These are phyloP conservation scores for Petrophora chlorosata DNA, from an alignment of 2,888 invertebrate genomes.

Conservation along the genomic window DNA sequence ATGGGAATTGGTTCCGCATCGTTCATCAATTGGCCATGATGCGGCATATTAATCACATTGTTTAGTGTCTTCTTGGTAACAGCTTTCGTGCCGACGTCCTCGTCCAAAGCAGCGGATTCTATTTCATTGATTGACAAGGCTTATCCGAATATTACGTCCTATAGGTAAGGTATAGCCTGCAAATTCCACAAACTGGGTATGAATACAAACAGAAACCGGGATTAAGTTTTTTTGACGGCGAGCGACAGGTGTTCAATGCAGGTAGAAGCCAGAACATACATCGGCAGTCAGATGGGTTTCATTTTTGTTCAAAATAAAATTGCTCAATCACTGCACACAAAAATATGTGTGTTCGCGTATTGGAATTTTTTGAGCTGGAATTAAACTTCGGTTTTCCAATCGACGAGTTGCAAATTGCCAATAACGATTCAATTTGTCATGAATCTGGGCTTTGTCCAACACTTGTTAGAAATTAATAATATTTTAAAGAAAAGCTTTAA, in stretches of 20 bases:
- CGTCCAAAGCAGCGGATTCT: no score
- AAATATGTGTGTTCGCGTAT: conserved; percentile 34
- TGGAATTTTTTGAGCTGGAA: conserved; percentile 18
- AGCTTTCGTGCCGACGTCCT: conserved; percentile 3
- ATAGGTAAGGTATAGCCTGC: conserved; percentile 18
- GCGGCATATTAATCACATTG: conserved; percentile 39
- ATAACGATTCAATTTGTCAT: conserved; percentile 37
- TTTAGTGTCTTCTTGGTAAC: conserved; percentile 18
- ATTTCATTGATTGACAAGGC: conserved; percentile 9
- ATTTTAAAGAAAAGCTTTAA: conserved; percentile 7
- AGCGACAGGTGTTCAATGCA: conserved; percentile 77
- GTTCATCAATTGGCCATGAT: conserved; percentile 47
- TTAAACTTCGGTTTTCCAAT: conserved; percentile 29
- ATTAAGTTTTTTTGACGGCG: conserved; percentile 42
- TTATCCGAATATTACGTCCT: conserved; percentile 16
- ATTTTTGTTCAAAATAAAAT: conserved; percentile 55
- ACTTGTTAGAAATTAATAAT: conserved; percentile 22
- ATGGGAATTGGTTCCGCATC: conserved; percentile 47
- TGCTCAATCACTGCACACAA: conserved; percentile 40
- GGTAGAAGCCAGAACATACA: conserved; percentile 61
- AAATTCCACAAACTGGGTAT: conserved; percentile 27
- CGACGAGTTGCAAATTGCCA: conserved; percentile 33
- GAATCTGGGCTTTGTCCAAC: conserved; percentile 25
- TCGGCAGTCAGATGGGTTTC: conserved; percentile 44
- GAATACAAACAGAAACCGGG: conserved; percentile 25